A percentile compares a stretch with the other conserved stretches of the same genome.
phyloP scores from a whole-genome alignment of 1,140 invertebrate species.

The Teleopsis dalmanni region DNA sequence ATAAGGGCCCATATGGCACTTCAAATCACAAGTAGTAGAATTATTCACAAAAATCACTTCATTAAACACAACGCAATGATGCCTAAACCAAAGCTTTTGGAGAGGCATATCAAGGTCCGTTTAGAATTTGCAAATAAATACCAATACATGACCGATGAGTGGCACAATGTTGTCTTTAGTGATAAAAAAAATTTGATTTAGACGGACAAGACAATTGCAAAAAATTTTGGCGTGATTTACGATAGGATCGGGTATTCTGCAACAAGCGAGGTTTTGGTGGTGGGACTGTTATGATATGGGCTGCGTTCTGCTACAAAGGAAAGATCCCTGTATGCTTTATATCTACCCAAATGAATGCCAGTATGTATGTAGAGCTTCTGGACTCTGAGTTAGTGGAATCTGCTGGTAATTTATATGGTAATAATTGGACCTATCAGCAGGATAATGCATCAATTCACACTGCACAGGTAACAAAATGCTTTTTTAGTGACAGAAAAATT shows the following conservation, averaged over 20 bases:
- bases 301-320: conserved; percentile 2
- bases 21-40: too few relatives aligned
- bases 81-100: too few relatives aligned
- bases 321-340: conserved; percentile 1
- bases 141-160: too few relatives aligned
- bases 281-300: conserved; percentile 12
- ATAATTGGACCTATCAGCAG: conserved; percentile 8
- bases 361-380: conserved; percentile 5
- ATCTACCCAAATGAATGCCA: conserved; percentile 1
- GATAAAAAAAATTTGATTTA: conserved; percentile 21
- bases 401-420: neutral
- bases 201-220: conserved; percentile 16
- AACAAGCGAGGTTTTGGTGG: conserved; percentile 10
- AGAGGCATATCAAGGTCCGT: too few relatives aligned
- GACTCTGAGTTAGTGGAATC: neutral
- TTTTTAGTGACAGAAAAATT: neutral
- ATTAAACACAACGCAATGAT: too few relatives aligned
- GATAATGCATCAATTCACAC: conserved; percentile 14
- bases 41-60: too few relatives aligned
- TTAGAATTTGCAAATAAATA: too few relatives aligned
- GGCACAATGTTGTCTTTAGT: conserved; percentile 1
- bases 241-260: neutral
- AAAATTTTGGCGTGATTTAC: conserved; percentile 17
- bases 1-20: too few relatives aligned
- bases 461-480: neutral